phyloP scores from a whole-genome alignment of 2,888 invertebrate genomes.

The Diaphora mendica region DNA sequence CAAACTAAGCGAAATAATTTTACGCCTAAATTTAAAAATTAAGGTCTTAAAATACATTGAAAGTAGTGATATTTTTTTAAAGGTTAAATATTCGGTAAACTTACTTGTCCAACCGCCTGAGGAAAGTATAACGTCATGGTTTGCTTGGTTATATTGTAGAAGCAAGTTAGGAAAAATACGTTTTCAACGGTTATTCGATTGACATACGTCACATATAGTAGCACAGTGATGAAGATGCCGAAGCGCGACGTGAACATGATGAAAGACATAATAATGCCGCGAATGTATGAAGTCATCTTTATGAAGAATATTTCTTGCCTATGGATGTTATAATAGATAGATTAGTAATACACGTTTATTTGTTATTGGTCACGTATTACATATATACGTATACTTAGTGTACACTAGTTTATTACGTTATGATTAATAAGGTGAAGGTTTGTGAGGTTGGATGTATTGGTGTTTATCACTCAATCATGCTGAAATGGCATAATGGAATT shows the following conservation, averaged over 20 bases:
- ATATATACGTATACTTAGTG: neutral
- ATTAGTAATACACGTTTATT: neutral
- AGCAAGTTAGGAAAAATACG: conserved; percentile 90
- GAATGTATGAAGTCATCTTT: conserved; percentile 84
- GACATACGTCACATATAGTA: conserved; percentile 87
- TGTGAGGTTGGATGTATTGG: neutral
- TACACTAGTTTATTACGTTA: neutral
- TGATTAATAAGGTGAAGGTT: neutral
- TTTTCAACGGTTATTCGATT: conserved; percentile 89
- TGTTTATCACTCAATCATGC: neutral
- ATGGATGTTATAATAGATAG: conserved; percentile 25
- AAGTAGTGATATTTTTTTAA: neutral
- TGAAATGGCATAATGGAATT: neutral
- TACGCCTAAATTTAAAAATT: neutral
- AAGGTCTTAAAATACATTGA: neutral
- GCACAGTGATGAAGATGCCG: conserved; percentile 90
- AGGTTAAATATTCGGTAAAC: neutral
- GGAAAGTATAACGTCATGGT: conserved; percentile 91
- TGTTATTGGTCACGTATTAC: neutral
- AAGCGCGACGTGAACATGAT: conserved; percentile 89
- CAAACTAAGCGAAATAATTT: too few relatives aligned
- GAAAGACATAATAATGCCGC: conserved; percentile 86
- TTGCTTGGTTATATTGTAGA: conserved; percentile 90
- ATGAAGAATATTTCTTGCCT: conserved; percentile 77
- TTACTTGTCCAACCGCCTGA: conserved; percentile 81